Evolutionary conservation across 2,797 vertebrate species (phyloP).

Genomic region (Smutsia gigantea): DNA sequence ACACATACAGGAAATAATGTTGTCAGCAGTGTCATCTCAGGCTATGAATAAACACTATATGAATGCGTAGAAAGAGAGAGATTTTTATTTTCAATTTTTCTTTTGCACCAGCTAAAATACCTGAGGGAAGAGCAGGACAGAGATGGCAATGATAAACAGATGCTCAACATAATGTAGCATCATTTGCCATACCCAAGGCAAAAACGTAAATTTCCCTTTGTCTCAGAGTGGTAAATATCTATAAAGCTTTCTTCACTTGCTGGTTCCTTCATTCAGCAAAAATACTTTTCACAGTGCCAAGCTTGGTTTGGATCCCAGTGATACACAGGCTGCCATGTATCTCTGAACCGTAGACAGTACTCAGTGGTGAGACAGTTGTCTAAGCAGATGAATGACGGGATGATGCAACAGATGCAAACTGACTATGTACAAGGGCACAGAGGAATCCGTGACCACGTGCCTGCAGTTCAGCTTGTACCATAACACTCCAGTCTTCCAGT

Average conservation of each 20-base stretch:
- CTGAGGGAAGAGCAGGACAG: constrained; percentile 12
- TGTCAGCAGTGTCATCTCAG: constrained; percentile 10
- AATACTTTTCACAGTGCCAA: background rate
- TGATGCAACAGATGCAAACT: accelerated
- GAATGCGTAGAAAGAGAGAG: constrained; percentile 40
- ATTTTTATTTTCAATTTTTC: constrained; percentile 45
- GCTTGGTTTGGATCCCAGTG: background rate
- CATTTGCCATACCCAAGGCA: constrained; percentile 4
- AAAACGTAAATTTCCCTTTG: background rate
- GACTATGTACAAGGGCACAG: background rate
- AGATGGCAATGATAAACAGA: constrained; percentile 43
- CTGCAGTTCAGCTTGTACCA: background rate
- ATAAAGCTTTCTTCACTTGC: background rate
- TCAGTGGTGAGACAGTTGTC: background rate
- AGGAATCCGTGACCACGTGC: background rate
- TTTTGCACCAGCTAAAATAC: constrained; percentile 33
- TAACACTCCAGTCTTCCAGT: background rate
- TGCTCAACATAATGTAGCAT: background rate
- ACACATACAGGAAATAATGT: constrained; percentile 9
- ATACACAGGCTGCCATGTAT: background rate
- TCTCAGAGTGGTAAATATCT: background rate
- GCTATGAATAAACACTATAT: constrained; percentile 49
- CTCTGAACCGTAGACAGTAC: background rate
- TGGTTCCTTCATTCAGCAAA: background rate
- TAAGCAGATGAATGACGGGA: background rate